These are phyloP conservation scores for Lindbergichthys nudifrons DNA, from an alignment of 2,797 vertebrate genomes.

Conservation along the genomic window DNA sequence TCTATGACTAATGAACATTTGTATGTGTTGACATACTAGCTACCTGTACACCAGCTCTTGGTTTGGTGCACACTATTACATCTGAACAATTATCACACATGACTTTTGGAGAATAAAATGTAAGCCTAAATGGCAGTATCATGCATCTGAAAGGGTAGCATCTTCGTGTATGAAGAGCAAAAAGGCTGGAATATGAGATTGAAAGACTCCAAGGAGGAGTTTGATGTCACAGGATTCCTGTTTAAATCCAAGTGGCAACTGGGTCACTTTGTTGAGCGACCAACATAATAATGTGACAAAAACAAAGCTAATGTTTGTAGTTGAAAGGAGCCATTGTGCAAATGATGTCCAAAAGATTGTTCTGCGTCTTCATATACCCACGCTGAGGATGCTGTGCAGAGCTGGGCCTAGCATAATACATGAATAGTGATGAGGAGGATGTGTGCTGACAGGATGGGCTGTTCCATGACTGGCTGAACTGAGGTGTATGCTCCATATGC, in stretches of 20 bases:
- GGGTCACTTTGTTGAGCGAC: slow-evolving; percentile 1
- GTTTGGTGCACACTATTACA: not conserved
- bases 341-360: slow-evolving; percentile 13
- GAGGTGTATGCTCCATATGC: slow-evolving; percentile 67
- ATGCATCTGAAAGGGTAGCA: not conserved
- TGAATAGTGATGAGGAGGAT: slow-evolving; percentile 72
- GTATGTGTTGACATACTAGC: slow-evolving; percentile 3
- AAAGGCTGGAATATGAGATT: slow-evolving; percentile 8
- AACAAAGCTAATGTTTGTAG: not conserved
- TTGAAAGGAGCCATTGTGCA: slow-evolving; percentile 2
- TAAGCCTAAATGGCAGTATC: not conserved
- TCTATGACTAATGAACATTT: slow-evolving; percentile 20
- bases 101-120: not conserved
- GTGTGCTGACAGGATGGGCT: slow-evolving; percentile 63
- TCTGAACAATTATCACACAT: not conserved
- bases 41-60: slow-evolving; percentile 33
- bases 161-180: not conserved
- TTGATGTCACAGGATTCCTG: too few species aligned
- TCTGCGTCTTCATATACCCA: slow-evolving; percentile 16
- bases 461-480: slow-evolving; percentile 67
- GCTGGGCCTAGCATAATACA: slow-evolving; percentile 50
- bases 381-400: slow-evolving; percentile 37
- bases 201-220: not conserved
- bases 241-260: not conserved
- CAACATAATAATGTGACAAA: too few species aligned